Percentiles rank a stretch among this genome's conserved stretches.
Evolutionary conservation across 2,113 vertebrate genomes (phyloP).

Genomic region (Leptosomus discolor): DNA sequence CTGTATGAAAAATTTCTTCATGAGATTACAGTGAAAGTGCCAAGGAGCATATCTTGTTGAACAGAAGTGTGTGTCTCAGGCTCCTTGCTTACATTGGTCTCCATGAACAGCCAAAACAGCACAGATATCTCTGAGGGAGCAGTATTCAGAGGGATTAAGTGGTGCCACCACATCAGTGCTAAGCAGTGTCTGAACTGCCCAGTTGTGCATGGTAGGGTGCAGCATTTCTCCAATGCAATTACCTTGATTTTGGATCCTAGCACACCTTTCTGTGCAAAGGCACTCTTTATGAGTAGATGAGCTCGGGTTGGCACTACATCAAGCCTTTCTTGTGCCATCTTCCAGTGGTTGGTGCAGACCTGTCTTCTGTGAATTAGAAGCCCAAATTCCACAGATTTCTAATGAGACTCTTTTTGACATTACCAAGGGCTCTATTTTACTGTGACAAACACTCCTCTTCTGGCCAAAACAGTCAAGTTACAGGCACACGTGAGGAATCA

Average conservation of each 20-base stretch:
- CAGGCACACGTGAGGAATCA: neutral
- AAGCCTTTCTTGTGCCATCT: neutral
- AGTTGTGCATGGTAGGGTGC: fast-evolving
- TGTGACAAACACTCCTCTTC: neutral
- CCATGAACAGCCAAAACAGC: neutral
- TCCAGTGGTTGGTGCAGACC: fast-evolving
- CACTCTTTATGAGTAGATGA: neutral
- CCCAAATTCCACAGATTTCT: neutral
- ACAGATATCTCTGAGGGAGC: neutral
- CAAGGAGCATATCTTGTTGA: neutral
- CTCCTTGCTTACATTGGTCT: fast-evolving
- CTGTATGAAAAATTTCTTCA: neutral
- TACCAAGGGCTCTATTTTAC: neutral
- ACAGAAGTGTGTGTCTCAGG: neutral
- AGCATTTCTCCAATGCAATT: neutral
- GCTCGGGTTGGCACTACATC: neutral
- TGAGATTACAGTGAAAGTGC: neutral
- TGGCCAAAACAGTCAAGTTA: neutral
- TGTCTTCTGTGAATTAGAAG: neutral
- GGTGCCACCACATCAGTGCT: neutral
- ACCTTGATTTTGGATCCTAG: neutral
- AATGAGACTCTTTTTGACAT: neutral
- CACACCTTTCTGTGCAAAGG: neutral
- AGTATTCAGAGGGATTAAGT: neutral
- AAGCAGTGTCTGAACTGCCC: neutral